Conservation (phyloP, 1,140 invertebrate genomes). For the Pectinophora gossypiella region DNA sequence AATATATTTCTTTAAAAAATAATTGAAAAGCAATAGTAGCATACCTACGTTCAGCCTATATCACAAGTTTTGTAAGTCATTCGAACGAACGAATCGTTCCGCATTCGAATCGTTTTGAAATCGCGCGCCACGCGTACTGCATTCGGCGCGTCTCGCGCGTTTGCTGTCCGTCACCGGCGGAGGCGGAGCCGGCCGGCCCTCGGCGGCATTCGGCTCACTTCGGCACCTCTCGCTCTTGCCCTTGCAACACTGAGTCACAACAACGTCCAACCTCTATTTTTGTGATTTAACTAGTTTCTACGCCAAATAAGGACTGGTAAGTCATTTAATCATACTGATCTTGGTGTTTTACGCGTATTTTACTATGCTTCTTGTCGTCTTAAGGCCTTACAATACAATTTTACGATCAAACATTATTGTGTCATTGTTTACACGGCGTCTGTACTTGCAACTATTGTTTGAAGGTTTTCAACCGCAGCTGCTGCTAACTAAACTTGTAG, state of each 20-base stretch:
- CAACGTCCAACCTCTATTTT: slow-evolving; percentile 15
- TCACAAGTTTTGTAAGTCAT: slow-evolving; percentile 23
- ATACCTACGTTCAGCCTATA: slow-evolving; percentile 33
- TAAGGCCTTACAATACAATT: neutral
- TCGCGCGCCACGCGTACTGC: slow-evolving; percentile 44
- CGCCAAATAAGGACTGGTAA: slow-evolving; percentile 23
- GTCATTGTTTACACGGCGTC: neutral
- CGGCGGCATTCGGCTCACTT: slow-evolving; percentile 44
- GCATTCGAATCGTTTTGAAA: slow-evolving; percentile 29
- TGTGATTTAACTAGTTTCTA: slow-evolving; percentile 22
- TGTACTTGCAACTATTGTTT: slow-evolving; percentile 12
- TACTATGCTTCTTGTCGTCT: neutral
- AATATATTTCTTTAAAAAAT: neutral
- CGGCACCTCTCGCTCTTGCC: slow-evolving; percentile 38
- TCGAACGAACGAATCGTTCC: slow-evolving; percentile 34
- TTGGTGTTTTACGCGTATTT: slow-evolving; percentile 7
- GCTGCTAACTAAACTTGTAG: neutral
- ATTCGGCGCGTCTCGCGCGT: slow-evolving; percentile 52
- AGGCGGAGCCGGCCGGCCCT: slow-evolving; percentile 51
- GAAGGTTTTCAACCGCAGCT: slow-evolving; percentile 20
- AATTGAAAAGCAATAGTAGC: slow-evolving; percentile 4
- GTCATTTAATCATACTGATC: slow-evolving; percentile 22
- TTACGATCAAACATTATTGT: neutral
- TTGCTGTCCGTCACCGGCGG: slow-evolving; percentile 49
- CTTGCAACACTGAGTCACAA: slow-evolving; percentile 61